Evolutionary conservation across 2,888 invertebrate species (phyloP).

Genomic region (Polydrusus tereticollis): DNA sequence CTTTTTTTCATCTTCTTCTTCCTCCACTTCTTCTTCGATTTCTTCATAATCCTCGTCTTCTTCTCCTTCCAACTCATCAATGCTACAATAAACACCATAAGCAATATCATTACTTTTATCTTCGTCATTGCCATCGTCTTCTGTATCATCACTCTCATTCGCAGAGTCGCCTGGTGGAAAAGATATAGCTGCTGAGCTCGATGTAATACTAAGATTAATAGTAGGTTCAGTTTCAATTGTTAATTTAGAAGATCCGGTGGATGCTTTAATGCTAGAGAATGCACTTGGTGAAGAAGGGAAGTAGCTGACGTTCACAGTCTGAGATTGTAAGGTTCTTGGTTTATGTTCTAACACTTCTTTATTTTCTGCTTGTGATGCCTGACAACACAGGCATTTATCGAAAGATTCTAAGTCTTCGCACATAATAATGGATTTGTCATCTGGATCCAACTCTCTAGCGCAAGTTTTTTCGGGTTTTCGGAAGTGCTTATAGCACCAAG

Average conservation of each 20-base stretch:
- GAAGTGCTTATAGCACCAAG: slow-evolving; percentile 58
- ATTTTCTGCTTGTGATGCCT: slow-evolving; percentile 1
- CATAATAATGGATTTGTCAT: slow-evolving; percentile 44
- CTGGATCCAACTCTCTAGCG: slow-evolving; percentile 43
- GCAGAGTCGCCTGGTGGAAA: slow-evolving; percentile 29
- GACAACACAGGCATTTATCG: slow-evolving; percentile 48
- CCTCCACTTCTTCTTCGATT: not conserved
- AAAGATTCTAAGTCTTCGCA: slow-evolving; percentile 42
- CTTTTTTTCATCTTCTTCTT: slow-evolving; percentile 3
- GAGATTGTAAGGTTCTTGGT: slow-evolving; percentile 24
- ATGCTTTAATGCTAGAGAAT: slow-evolving; percentile 41
- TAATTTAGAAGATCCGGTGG: slow-evolving; percentile 28
- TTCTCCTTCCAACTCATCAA: slow-evolving; percentile 20
- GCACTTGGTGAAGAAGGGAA: slow-evolving; percentile 34
- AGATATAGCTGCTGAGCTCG: slow-evolving; percentile 34
- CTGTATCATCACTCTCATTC: slow-evolving; percentile 13
- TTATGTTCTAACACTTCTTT: slow-evolving; percentile 20
- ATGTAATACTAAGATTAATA: slow-evolving; percentile 35
- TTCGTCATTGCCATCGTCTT: slow-evolving; percentile 6
- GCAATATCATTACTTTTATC: slow-evolving; percentile 21
- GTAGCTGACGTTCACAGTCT: slow-evolving; percentile 52
- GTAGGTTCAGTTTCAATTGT: slow-evolving; percentile 23
- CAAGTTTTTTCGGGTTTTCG: slow-evolving; percentile 45
- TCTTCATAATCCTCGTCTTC: slow-evolving; percentile 14
- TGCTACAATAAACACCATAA: slow-evolving; percentile 36